Evolutionary conservation across 1,140 invertebrate genomes (phyloP), one percentile per base, ranked within the genome.

Genomic region (Drosophila orena): DNA sequence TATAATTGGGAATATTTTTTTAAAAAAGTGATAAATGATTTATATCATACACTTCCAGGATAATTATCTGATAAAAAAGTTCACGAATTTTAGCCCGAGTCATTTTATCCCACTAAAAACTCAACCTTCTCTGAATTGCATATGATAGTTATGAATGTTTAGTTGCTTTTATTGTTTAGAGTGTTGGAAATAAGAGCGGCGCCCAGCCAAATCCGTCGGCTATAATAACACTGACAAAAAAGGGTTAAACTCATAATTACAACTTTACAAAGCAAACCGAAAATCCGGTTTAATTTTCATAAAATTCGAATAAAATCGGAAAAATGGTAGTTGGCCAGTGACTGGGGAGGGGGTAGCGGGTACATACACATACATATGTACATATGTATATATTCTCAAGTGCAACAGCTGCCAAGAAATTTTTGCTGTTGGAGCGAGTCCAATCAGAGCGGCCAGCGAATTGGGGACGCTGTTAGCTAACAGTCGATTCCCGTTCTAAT

Each of bases 401-500:
- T 76, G 72, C 72, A 76, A 62, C 56, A 78, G 58, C 59, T 65
- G 56, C 47, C 27, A n/a, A 22, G 43, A 44, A 42, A 47, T 55
- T 57, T 52, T 50, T 6, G 27, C 47, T 11, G 44, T 62, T 62
- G 30, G 66, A 78, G 46, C 42, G n/a, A 38, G 58, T 77, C 66
- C 76, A 84, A 84, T 84, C 72, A 59, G 80, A 68, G 38, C 35
- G 12, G 11, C 22, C 40, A 46, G 58, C n/a, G 15, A 56, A 77
- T 77, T 61, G 71, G 53, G 80, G 80, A 49, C 80, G 55, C 80
- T 84, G 80, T 84, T 84, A 77, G 37, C 47, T 84, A 84, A 85
- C 81, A 84, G 81, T 37, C 50, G 43, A 35, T 68, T 86, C 83
- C 83, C 78, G 81, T 86, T 78, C 81, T 85, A 84, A 84, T 85